phyloP scores from a whole-genome alignment of 2,797 vertebrate genomes.

The Meda fulgida region DNA sequence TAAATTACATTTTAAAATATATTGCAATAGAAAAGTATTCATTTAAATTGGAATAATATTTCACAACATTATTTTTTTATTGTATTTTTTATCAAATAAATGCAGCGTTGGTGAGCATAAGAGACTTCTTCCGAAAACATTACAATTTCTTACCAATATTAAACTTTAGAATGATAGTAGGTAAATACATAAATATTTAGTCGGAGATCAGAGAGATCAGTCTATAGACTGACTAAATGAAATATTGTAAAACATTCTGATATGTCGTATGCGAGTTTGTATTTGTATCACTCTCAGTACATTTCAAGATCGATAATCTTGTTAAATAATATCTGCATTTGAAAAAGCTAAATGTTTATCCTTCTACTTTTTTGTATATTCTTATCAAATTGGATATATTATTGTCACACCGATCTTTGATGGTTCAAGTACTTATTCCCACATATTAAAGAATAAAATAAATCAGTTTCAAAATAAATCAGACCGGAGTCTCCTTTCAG shows the following conservation, averaged over 20 bases:
- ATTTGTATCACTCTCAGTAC: neutral
- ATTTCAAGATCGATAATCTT: conserved; percentile 11
- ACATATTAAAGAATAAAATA: neutral
- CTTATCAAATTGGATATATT: neutral
- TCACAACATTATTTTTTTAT: neutral
- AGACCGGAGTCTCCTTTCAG: neutral
- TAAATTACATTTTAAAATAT: no score
- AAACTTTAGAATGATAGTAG: neutral
- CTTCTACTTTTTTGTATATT: conserved; percentile 8
- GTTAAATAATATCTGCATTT: neutral
- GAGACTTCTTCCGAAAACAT: neutral
- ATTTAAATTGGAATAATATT: no score
- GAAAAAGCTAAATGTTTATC: conserved; percentile 18
- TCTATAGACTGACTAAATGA: neutral
- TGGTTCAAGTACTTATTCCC: neutral
- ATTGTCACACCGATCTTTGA: neutral
- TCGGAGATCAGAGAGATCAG: neutral
- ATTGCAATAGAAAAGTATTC: no score
- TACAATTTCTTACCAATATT: neutral
- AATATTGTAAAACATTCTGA: neutral
- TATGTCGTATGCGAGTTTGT: neutral
- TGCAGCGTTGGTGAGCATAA: neutral
- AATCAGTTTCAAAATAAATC: neutral
- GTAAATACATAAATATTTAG: neutral
- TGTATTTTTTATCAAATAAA: neutral